These are phyloP conservation scores for Lophotriccus pileatus DNA, from an alignment of 2,797 vertebrate species.

Conservation along the genomic window DNA sequence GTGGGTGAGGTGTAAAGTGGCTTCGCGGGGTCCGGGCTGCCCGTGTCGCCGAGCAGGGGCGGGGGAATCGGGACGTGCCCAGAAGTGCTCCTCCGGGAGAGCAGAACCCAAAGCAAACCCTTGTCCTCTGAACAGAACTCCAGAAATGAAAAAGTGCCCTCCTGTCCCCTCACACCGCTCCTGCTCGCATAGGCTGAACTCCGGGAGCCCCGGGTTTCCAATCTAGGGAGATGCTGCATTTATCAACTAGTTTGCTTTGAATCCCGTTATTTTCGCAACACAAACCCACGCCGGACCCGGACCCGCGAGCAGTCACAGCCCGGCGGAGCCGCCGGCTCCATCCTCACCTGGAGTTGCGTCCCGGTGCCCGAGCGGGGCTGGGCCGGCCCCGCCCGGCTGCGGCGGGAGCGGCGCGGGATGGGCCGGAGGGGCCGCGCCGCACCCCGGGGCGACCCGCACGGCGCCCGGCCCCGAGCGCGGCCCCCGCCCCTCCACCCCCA, in stretches of 20 bases:
- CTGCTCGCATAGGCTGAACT: not conserved
- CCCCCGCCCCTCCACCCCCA: not conserved
- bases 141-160: not conserved
- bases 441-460: not conserved
- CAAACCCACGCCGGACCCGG: not conserved
- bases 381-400: not conserved
- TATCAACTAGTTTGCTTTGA: not conserved
- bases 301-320: not conserved
- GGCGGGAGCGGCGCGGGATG: not conserved
- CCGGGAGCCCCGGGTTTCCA: not conserved
- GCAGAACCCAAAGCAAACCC: not conserved
- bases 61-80: not conserved
- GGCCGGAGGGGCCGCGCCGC: not conserved
- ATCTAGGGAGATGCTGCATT: not conserved
- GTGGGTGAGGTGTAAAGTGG: not conserved
- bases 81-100: not conserved
- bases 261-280: not conserved
- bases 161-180: not conserved
- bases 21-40: not conserved
- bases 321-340: not conserved
- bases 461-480: not conserved
- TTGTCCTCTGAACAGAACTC: not conserved
- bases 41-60: not conserved
- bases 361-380: not conserved
- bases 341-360: not conserved